These are phyloP conservation scores for Nycticebus coucang DNA, from an alignment of 2,113 vertebrate genomes.

Conservation along the genomic window DNA sequence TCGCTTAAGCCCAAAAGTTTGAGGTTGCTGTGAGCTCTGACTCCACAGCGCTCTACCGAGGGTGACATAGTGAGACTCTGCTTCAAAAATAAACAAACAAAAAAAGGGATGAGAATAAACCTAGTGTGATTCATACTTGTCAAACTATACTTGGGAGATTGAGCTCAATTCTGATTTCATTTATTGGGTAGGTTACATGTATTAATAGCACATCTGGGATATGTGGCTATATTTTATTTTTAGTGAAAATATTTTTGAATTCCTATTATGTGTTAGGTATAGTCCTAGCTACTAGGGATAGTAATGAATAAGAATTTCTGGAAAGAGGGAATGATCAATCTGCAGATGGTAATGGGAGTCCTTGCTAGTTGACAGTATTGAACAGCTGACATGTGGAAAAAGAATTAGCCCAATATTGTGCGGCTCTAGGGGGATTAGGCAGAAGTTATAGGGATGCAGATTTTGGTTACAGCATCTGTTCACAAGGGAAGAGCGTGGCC, in stretches of 20 bases:
- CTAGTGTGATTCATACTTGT: neutral
- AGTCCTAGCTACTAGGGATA: neutral
- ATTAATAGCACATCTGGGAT: neutral
- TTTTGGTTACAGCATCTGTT: neutral
- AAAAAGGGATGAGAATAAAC: neutral
- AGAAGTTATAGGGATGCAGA: neutral
- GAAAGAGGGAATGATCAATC: neutral
- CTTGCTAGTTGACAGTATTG: neutral
- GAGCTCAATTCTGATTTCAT: neutral
- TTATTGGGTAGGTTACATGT: neutral
- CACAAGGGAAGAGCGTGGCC: neutral
- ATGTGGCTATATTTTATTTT: neutral
- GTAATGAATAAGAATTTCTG: neutral
- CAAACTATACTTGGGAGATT: neutral
- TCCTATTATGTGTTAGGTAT: neutral
- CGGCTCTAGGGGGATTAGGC: neutral
- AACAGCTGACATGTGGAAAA: constrained; percentile 9
- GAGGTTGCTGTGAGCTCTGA: too few species aligned
- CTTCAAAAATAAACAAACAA: too few species aligned
- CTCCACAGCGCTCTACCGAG: too few species aligned
- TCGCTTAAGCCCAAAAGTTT: too few species aligned
- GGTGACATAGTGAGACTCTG: too few species aligned
- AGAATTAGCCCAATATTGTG: neutral
- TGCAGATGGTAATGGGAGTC: neutral
- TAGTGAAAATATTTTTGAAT: neutral